phyloP scores from a whole-genome alignment of 2,888 invertebrate genomes.

The Lepas anatifera region DNA sequence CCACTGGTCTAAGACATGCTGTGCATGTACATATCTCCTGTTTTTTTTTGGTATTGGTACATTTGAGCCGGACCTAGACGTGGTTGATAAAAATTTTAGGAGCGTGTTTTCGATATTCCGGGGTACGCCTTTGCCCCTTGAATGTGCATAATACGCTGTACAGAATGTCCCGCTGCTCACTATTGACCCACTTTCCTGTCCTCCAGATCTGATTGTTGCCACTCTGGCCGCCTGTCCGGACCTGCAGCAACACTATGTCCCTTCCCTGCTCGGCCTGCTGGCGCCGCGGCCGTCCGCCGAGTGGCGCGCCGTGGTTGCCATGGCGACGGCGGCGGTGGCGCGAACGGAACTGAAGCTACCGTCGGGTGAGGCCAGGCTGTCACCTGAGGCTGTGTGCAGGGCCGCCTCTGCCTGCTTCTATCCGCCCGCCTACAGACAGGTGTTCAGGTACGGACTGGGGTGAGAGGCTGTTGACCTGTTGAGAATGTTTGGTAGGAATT shows the following conservation, averaged over 20 bases:
- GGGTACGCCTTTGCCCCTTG: no score
- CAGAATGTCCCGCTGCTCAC: no score
- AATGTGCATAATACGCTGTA: no score
- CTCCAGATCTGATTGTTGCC: not conserved
- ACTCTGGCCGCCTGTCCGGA: not conserved
- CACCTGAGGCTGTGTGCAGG: not conserved
- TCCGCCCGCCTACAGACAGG: not conserved
- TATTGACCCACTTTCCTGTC: no score
- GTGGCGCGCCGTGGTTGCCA: not conserved
- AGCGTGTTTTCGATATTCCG: no score
- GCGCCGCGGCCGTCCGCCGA: not conserved
- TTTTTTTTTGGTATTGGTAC: no score
- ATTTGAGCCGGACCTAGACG: no score
- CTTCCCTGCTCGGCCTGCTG: not conserved
- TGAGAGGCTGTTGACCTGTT: no score
- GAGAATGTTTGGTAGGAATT: no score
- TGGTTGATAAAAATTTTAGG: no score
- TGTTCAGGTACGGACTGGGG: not conserved
- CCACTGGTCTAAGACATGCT: no score
- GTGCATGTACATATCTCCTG: no score
- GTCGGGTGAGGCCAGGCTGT: not conserved
- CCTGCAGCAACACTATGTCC: not conserved
- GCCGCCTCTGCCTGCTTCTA: not conserved
- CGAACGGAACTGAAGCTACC: not conserved
- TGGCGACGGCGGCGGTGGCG: not conserved